Evolutionary conservation across 2,797 vertebrate species (phyloP), one percentile per base, ranked within the genome.

Genomic region (Sebastolobus alascanus): DNA sequence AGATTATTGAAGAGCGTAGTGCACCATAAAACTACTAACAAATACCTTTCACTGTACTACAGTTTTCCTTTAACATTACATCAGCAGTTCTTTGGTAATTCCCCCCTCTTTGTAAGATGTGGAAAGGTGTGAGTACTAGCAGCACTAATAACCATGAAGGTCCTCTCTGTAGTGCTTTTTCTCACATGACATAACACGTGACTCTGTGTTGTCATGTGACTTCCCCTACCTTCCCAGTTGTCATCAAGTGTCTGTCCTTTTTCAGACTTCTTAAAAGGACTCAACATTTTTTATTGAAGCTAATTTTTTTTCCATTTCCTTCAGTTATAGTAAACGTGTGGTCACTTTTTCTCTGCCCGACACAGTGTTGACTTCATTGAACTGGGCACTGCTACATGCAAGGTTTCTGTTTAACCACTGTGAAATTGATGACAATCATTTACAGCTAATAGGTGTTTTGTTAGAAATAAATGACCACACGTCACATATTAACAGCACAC

Each of bases 141-240:
- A 38, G 10, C 5, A 60, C n/a, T 59, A 50, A 56, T 29, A 68
- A 22, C 25, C 56, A 29, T 40, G 3, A 50, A 72, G 22, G 29
- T 79, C 56, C 40, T 70, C 22, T 8, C 43, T 46, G 43, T 59
- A 16, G 16, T 38, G 55, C 52, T 65, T 9, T 56, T 52, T 68
- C 73, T 81, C 68, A 86, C 77, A 64, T 84, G 81, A 66, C 54
- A 64, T 20, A 61, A 59, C 85, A 73, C 80, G 71, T 80, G 73
- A 82, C 68, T 68, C 68, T 68, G 37, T 58, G 54, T 38, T 83
- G 69, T 80, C 80, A 84, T 56, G 10, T 81, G 78, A 82, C 79
- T 70, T 82, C 14, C 8, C 2, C 29, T 31, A 14, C 68, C 38
- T 58, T 68, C n/a, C 33, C 56, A 58, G 33, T 55, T 40, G 66